A percentile compares a stretch with the other conserved stretches of the same genome.
Conservation (phyloP, 1,140 invertebrate genomes). For the Drosophila pallidifrons region DNA sequence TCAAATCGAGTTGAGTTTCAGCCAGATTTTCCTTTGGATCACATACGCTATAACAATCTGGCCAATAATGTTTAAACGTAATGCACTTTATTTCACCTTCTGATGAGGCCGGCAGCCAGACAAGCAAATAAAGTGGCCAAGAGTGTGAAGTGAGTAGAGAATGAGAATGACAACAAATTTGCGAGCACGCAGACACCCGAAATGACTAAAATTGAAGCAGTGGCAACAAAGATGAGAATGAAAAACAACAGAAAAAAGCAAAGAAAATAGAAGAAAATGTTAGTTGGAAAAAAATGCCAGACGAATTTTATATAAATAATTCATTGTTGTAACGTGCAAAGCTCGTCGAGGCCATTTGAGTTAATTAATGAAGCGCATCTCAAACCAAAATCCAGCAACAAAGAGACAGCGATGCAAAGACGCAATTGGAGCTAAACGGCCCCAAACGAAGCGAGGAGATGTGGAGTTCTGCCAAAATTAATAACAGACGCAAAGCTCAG, state of each 20-base stretch:
- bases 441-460: constrained; percentile 17
- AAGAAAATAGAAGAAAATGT: constrained; percentile 48
- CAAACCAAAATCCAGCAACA: constrained; percentile 39
- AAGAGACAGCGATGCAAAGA: constrained; percentile 52
- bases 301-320: constrained; percentile 84
- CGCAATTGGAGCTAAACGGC: constrained; percentile 73
- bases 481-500: constrained; percentile 65
- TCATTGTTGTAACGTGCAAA: constrained; percentile 84
- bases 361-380: constrained; percentile 84
- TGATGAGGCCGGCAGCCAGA: constrained; percentile 30
- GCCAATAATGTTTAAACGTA: constrained; percentile 52
- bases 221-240: constrained; percentile 34
- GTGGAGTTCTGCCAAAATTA: constrained; percentile 68
- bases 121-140: constrained; percentile 17
- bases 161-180: constrained; percentile 59
- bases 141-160: constrained; percentile 23
- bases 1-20: background rate
- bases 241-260: constrained; percentile 1
- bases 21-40: background rate
- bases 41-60: constrained; percentile 23
- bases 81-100: constrained; percentile 63
- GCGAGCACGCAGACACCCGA: constrained; percentile 44
- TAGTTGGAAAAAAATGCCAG: constrained; percentile 45
- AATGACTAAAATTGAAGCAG: constrained; percentile 21
- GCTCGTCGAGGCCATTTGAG: constrained; percentile 79